A percentile compares a stretch with the other conserved stretches of the same genome.
phyloP scores from a whole-genome alignment of 2,888 invertebrate genomes.

The Dromius quadrimaculatus region DNA sequence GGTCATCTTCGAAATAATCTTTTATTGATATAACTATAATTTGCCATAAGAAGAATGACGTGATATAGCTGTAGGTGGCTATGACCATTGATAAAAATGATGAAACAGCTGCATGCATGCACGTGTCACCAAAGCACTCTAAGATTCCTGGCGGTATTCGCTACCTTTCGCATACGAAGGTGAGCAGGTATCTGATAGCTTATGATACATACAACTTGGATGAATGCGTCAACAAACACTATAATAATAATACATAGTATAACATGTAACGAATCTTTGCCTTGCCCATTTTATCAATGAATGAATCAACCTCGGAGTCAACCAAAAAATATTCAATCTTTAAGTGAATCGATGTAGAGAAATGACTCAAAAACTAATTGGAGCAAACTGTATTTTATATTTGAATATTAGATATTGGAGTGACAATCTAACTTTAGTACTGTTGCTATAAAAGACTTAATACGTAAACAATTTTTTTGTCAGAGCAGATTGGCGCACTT shows the following conservation, averaged over 20 bases:
- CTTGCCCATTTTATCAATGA: constrained; percentile 21
- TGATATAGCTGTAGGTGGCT: constrained; percentile 15
- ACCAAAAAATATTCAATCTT: too few species aligned
- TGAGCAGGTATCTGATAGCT: constrained; percentile 23
- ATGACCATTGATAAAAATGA: constrained; percentile 21
- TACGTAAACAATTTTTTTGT: too few species aligned
- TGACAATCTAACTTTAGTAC: too few species aligned
- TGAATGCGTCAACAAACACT: constrained; percentile 26
- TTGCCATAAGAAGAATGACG: neutral
- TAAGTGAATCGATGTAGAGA: too few species aligned
- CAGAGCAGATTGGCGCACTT: too few species aligned
- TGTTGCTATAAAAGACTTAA: too few species aligned
- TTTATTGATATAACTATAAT: neutral
- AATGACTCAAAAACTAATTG: too few species aligned
- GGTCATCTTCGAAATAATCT: neutral
- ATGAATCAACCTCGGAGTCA: too few species aligned
- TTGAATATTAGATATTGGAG: too few species aligned
- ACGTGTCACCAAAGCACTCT: constrained; percentile 33
- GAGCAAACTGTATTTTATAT: too few species aligned
- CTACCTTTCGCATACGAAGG: constrained; percentile 36
- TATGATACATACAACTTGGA: neutral
- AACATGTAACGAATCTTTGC: constrained; percentile 32
- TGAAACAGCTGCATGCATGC: constrained; percentile 30
- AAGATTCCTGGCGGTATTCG: constrained; percentile 23
- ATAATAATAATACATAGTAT: constrained; percentile 6